Evolutionary conservation across 1,140 invertebrate species (phyloP).

Genomic region (Mercenaria mercenaria): DNA sequence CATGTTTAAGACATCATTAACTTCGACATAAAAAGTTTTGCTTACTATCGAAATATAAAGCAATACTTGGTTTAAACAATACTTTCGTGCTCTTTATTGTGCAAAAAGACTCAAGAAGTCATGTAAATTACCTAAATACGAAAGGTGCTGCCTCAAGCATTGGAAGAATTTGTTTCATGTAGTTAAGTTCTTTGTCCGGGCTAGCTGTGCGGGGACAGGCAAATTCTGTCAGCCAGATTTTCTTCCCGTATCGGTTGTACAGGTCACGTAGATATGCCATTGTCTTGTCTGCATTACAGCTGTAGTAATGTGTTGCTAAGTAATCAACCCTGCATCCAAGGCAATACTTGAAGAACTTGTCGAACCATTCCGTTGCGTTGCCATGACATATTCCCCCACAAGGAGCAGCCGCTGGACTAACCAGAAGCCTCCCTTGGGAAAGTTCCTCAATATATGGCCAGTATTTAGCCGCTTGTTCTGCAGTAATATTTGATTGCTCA

Average conservation of each 20-base stretch:
- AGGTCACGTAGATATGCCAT: slow-evolving; percentile 53
- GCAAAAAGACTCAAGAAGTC: too few species aligned
- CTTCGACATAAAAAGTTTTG: too few species aligned
- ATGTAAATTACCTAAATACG: slow-evolving; percentile 65
- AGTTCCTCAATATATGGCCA: slow-evolving; percentile 66
- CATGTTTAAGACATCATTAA: too few species aligned
- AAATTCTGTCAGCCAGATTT: slow-evolving; percentile 68
- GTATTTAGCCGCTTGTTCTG: slow-evolving; percentile 56
- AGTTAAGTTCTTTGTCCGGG: slow-evolving; percentile 42
- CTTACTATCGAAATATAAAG: too few species aligned
- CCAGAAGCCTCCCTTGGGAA: slow-evolving; percentile 53
- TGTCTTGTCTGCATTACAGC: slow-evolving; percentile 48
- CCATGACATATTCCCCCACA: slow-evolving; percentile 48
- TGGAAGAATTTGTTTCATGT: slow-evolving; percentile 61
- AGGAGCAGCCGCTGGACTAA: slow-evolving; percentile 67
- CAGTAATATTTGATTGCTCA: slow-evolving; percentile 65
- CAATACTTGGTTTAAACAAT: too few species aligned
- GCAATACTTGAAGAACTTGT: slow-evolving; percentile 70
- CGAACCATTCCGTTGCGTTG: slow-evolving; percentile 67
- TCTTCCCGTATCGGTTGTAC: slow-evolving; percentile 56
- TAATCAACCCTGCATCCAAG: slow-evolving; percentile 55
- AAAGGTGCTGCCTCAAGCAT: slow-evolving; percentile 68
- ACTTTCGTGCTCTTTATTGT: too few species aligned
- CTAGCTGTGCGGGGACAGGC: slow-evolving; percentile 45
- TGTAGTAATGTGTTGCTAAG: slow-evolving; percentile 68